Evolutionary conservation across 2,797 vertebrate species (phyloP).

Genomic region (Sebastes matsubarae): DNA sequence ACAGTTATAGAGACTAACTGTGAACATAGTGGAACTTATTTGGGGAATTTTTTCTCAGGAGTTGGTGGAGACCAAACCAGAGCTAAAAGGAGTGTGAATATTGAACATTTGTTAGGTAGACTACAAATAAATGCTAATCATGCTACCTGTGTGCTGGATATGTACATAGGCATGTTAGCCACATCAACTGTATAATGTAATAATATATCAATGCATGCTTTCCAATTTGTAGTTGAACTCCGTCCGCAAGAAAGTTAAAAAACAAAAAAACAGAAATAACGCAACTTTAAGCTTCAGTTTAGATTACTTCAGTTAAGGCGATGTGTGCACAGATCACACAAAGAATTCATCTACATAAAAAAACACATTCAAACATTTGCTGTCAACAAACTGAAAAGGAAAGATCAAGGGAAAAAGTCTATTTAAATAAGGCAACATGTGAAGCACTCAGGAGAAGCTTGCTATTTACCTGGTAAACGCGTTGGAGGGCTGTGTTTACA

Average conservation of each 20-base stretch:
- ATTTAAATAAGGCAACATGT: constrained; percentile 28
- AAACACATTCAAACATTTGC: constrained; percentile 12
- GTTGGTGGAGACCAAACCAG: not conserved
- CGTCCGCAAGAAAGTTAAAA: not conserved
- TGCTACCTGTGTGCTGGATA: not conserved
- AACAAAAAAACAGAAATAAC: not conserved
- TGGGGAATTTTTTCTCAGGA: no score
- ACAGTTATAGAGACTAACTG: no score
- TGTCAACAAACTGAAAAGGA: constrained; percentile 9
- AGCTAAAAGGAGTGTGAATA: not conserved
- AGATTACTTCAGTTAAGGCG: not conserved
- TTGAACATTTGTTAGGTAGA: not conserved
- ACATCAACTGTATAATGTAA: not conserved
- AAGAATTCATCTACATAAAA: constrained; percentile 5
- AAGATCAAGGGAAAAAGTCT: not conserved
- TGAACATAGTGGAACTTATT: no score
- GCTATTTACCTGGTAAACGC: constrained; percentile 51
- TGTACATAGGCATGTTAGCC: not conserved
- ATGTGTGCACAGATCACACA: constrained; percentile 9
- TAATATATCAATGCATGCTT: not conserved
- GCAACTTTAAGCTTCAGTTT: not conserved
- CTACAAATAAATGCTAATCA: not conserved
- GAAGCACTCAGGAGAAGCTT: constrained; percentile 22
- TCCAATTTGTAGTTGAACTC: not conserved
- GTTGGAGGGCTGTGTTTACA: constrained; percentile 55